Evolutionary conservation across 2,888 invertebrate genomes (phyloP).

Genomic region (Troides aeacus): DNA sequence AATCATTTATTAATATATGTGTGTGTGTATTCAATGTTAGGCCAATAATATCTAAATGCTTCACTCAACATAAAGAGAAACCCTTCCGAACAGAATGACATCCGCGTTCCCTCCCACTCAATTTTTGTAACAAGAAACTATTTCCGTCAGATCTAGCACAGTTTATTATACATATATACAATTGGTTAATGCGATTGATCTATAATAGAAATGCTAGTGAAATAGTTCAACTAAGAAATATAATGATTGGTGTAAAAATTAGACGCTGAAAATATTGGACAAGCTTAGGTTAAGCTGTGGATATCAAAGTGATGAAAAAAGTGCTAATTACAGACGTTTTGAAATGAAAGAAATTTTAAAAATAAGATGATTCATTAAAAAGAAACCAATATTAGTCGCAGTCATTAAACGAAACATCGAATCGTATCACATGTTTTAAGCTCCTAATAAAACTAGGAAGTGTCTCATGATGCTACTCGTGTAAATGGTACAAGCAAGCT

Average conservation of each 20-base stretch:
- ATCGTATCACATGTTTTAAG: not conserved
- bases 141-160: conserved; percentile 8
- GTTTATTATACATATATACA: not conserved
- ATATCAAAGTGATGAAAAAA: too few relatives aligned
- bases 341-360: not conserved
- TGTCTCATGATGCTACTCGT: conserved; percentile 8
- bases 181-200: not conserved
- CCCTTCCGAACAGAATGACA: conserved; percentile 13
- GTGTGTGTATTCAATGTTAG: not conserved
- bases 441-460: conserved; percentile 10
- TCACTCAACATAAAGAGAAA: conserved; percentile 15
- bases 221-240: too few relatives aligned
- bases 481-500: conserved; percentile 11
- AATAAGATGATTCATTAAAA: not conserved
- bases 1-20: not conserved
- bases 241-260: too few relatives aligned
- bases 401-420: conserved; percentile 1
- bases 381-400: not conserved
- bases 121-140: conserved; percentile 9
- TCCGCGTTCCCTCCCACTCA: conserved; percentile 17
- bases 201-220: not conserved
- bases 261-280: too few relatives aligned
- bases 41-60: not conserved
- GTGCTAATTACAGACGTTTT: too few relatives aligned
- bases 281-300: too few relatives aligned